A percentile compares a stretch with the other conserved stretches of the same genome.
These are phyloP conservation scores for Amphipyra tragopoginis DNA, from an alignment of 2,888 invertebrate species.

Conservation along the genomic window DNA sequence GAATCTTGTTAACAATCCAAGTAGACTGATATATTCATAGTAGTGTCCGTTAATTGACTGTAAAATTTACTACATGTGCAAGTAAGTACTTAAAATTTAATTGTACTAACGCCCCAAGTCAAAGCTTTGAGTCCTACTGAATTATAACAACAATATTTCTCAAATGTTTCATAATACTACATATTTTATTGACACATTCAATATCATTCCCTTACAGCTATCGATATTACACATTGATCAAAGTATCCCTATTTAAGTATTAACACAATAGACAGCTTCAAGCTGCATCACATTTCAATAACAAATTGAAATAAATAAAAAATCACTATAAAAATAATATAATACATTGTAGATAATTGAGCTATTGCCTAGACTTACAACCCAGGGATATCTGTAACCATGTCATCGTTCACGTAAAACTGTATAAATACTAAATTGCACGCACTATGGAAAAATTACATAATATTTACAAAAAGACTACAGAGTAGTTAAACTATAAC, in stretches of 20 bases:
- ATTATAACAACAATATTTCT: slow-evolving; percentile 73
- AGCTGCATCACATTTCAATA: slow-evolving; percentile 83
- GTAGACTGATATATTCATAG: slow-evolving; percentile 34
- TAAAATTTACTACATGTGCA: slow-evolving; percentile 69
- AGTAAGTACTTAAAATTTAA: slow-evolving; percentile 66
- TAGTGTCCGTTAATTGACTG: slow-evolving; percentile 73
- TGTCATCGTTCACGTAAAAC: slow-evolving; percentile 71
- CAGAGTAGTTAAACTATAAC: slow-evolving; percentile 62
- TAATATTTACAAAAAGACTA: slow-evolving; percentile 79
- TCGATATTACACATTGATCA: slow-evolving; percentile 76
- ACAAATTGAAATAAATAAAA: slow-evolving; percentile 81
- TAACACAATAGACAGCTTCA: slow-evolving; percentile 80
- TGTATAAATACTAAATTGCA: slow-evolving; percentile 63
- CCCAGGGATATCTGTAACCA: slow-evolving; percentile 87
- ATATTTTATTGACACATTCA: slow-evolving; percentile 76
- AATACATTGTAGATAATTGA: slow-evolving; percentile 79
- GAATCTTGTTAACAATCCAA: slow-evolving; percentile 50
- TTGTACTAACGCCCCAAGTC: slow-evolving; percentile 73
- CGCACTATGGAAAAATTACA: slow-evolving; percentile 65
- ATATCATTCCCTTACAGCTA: slow-evolving; percentile 78
- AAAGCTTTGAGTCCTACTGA: slow-evolving; percentile 72
- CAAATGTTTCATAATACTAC: slow-evolving; percentile 75
- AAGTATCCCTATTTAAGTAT: slow-evolving; percentile 75
- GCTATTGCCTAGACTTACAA: slow-evolving; percentile 88
- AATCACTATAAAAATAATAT: slow-evolving; percentile 75